These are phyloP conservation scores for Diabrotica virgifera DNA, from an alignment of 1,140 invertebrate species.

Conservation along the genomic window DNA sequence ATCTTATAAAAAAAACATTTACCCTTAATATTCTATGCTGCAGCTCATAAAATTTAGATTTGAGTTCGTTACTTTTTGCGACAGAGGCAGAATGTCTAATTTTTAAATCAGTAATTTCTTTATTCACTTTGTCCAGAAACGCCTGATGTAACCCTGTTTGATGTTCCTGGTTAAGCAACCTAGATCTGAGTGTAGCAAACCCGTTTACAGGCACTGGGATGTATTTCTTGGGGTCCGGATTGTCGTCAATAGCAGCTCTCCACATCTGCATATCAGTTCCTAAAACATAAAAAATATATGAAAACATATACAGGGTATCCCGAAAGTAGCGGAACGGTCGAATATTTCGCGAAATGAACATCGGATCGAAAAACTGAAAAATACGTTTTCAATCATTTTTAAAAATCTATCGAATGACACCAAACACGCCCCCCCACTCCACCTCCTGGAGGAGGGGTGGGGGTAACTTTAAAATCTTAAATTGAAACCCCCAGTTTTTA, in stretches of 20 bases:
- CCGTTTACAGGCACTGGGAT: slow-evolving; percentile 92
- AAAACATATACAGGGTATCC: too few relatives aligned
- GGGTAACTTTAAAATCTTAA: too few relatives aligned
- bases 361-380: too few relatives aligned
- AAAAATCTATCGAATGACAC: too few relatives aligned
- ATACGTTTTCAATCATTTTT: too few relatives aligned
- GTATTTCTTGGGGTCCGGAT: slow-evolving; percentile 84
- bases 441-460: too few relatives aligned
- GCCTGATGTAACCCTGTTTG: slow-evolving; percentile 76
- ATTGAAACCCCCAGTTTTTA: too few relatives aligned
- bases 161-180: slow-evolving; percentile 78
- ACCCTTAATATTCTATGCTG: slow-evolving; percentile 76
- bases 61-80: slow-evolving; percentile 71
- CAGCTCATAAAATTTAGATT: slow-evolving; percentile 70
- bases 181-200: slow-evolving; percentile 78
- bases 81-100: slow-evolving; percentile 67
- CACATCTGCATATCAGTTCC: slow-evolving; percentile 77
- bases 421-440: too few relatives aligned
- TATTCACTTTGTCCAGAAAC: slow-evolving; percentile 71
- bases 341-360: too few relatives aligned
- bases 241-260: slow-evolving; percentile 89
- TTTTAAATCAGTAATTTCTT: slow-evolving; percentile 72
- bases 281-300: slow-evolving; percentile 38
- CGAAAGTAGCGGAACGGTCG: too few relatives aligned
- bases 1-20: slow-evolving; percentile 22